phyloP scores from a whole-genome alignment of 2,113 vertebrate species.

The Trematomus loennbergii region DNA sequence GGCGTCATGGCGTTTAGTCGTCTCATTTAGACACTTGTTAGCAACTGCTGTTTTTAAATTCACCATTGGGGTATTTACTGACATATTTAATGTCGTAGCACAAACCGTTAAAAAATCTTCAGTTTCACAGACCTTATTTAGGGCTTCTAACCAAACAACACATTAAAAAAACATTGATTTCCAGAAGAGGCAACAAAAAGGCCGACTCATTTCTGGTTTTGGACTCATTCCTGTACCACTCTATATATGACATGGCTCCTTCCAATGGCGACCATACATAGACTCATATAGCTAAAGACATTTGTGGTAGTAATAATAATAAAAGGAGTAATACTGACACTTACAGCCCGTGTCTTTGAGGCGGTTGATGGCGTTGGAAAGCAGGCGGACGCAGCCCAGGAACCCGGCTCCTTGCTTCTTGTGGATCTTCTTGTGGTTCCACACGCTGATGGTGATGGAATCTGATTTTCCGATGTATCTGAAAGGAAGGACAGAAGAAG shows the following conservation, averaged over 20 bases:
- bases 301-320: background rate
- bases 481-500: slow-evolving; percentile 31
- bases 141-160: too few relatives aligned
- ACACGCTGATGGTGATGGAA: slow-evolving; percentile 98
- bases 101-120: too few relatives aligned
- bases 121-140: too few relatives aligned
- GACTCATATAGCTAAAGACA: background rate
- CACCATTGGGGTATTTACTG: too few relatives aligned
- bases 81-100: too few relatives aligned
- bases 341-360: slow-evolving; percentile 99
- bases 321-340: slow-evolving; percentile 63
- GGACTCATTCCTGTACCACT: too few relatives aligned
- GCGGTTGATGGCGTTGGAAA: slow-evolving; percentile 97
- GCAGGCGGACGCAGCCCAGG: slow-evolving; percentile 97
- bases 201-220: too few relatives aligned
- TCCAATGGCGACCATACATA: background rate
- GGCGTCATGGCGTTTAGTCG: too few relatives aligned
- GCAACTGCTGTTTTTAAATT: too few relatives aligned
- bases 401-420: slow-evolving; percentile 99
- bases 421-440: slow-evolving; percentile 99
- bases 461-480: slow-evolving; percentile 98
- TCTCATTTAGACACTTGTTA: too few relatives aligned
- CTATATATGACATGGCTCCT: background rate
- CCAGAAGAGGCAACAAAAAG: too few relatives aligned
- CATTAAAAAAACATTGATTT: too few relatives aligned